Base-by-base conservation (phyloP, 1,140 invertebrate species). In the Charaxes varanes region DNA sequence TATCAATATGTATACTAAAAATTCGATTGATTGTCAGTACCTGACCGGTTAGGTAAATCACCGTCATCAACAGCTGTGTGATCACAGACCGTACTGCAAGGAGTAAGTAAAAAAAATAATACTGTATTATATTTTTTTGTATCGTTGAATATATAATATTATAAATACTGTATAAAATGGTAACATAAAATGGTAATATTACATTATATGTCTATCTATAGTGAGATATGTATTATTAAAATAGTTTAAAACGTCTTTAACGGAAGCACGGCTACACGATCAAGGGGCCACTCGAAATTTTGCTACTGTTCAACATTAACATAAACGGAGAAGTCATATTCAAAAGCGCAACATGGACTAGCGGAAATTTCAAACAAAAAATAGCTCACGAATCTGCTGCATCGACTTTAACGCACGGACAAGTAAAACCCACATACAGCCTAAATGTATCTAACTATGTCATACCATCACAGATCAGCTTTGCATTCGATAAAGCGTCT, bases 381-480 rank as follows among this genome's bases (percentile, higher is more conserved):
- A 57, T 52, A 57, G 48, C 41, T 45, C 48, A 35, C 27, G n/a
- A 34, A 48, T 42, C 32, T 49, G 55, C 53, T 32, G 41, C 32
- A 52, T 41, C 40, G 58, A 46, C 57, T 45, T 45, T 38, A 44
- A 31, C 49, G 50, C 47, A 52, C 35, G 53, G 53, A 61, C 38
- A 52, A 57, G 38, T 43, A 52, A 54, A 52, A 65, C 46, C 59
- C 69, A 67, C 65, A 65, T 62, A 71, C 71, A 71, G 66, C 67
- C 67, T 68, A 66, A 37, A 70, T 62, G 66, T 69, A 73, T 62
- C 62, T 74, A 80, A 70, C 64, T 80, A 79, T 64, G 63, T 70
- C 65, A 70, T 73, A 78, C 62, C 71, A 81, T 81, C 77, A 81
- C 77, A 81, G 77, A 81, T 78, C 59, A 76, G 71, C 71, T 76